These are phyloP conservation scores for Oxygymnocypris stewartii DNA, from an alignment of 2,113 vertebrate species.

Conservation along the genomic window DNA sequence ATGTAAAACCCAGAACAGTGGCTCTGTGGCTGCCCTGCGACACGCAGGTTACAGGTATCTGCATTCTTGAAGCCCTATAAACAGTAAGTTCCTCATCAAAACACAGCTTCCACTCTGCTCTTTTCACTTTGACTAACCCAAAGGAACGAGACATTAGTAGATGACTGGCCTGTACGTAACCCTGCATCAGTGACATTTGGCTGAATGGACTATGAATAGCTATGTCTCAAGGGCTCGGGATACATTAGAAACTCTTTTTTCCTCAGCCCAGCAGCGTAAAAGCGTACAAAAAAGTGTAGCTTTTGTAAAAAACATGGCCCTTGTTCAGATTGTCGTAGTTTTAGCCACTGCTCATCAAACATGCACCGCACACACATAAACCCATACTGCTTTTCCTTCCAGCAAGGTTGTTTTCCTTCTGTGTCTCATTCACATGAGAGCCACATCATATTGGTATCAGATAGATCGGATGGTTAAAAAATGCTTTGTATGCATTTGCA, in stretches of 20 bases:
- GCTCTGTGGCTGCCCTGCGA: not conserved
- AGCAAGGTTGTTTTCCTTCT: slow-evolving; percentile 30
- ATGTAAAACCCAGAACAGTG: not conserved
- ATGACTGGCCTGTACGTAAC: slow-evolving; percentile 42
- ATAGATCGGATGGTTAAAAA: slow-evolving; percentile 3
- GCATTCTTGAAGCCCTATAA: not conserved
- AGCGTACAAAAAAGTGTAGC: not conserved
- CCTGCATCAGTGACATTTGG: slow-evolving; percentile 56
- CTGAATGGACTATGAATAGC: slow-evolving; percentile 51
- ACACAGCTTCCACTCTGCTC: slow-evolving; percentile 35
- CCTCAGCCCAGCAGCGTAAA: not conserved
- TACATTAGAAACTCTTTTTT: slow-evolving; percentile 48
- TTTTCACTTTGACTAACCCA: slow-evolving; percentile 40
- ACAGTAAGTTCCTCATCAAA: slow-evolving; percentile 14
- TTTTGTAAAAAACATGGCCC: slow-evolving; percentile 38
- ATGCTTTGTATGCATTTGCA: not conserved
- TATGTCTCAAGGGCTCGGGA: slow-evolving; percentile 36
- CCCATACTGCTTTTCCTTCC: not conserved
- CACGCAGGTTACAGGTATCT: not conserved
- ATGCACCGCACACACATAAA: not conserved
- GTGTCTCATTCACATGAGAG: not conserved
- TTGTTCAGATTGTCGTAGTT: slow-evolving; percentile 5
- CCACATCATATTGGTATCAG: not conserved
- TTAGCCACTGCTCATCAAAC: not conserved
- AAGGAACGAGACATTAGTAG: slow-evolving; percentile 16